Conservation (phyloP, 2,888 invertebrate genomes). For the Sthenelais limicola region DNA sequence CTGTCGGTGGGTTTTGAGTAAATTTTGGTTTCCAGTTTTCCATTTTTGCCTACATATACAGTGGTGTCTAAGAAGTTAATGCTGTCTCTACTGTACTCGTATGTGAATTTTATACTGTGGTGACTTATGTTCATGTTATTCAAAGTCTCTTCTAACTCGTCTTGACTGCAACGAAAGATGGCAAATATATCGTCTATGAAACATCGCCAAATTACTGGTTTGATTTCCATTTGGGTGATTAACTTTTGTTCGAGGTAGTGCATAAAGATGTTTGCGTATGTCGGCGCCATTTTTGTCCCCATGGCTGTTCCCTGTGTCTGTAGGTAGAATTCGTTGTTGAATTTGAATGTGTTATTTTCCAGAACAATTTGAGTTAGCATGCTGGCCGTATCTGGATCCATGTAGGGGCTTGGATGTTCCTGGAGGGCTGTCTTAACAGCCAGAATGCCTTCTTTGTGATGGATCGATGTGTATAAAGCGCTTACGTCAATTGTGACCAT, state of each 20-base stretch:
- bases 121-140: background rate
- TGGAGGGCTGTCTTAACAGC: background rate
- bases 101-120: constrained; percentile 12
- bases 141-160: background rate
- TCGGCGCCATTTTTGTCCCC: too few species aligned
- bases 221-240: too few species aligned
- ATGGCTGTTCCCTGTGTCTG: background rate
- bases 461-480: constrained; percentile 2
- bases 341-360: background rate
- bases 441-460: background rate
- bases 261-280: too few species aligned
- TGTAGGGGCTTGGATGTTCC: background rate
- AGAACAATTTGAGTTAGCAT: background rate
- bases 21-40: background rate
- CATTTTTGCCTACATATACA: background rate
- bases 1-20: constrained; percentile 4
- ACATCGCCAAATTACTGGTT: background rate
- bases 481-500: constrained; percentile 11
- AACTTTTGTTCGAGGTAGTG: too few species aligned
- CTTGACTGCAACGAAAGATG: too few species aligned
- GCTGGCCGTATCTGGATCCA: background rate
- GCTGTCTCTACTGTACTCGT: background rate
- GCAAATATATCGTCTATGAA: constrained; percentile 12
- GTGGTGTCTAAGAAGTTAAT: constrained; percentile 9
- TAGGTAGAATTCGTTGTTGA: background rate